Evolutionary conservation across 2,888 invertebrate genomes (phyloP).

Genomic region (Ochropacha duplaris): DNA sequence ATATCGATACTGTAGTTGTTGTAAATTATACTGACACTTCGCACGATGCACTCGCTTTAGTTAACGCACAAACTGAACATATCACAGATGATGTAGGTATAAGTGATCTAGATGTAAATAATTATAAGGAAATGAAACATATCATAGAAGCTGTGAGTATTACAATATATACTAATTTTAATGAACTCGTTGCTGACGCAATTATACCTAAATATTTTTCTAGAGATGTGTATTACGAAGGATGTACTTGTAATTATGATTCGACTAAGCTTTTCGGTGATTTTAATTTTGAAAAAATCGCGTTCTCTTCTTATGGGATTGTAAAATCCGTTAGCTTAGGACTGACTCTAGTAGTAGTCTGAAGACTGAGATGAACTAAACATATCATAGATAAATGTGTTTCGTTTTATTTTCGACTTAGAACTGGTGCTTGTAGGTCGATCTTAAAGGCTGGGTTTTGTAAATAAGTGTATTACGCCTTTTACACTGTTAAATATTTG

Average conservation of each 20-base stretch:
- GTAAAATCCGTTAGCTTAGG: slow-evolving; percentile 79
- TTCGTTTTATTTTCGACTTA: slow-evolving; percentile 79
- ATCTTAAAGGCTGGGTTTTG: slow-evolving; percentile 82
- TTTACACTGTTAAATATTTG: slow-evolving; percentile 68
- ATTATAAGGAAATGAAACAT: slow-evolving; percentile 74
- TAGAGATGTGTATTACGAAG: slow-evolving; percentile 79
- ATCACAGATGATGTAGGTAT: slow-evolving; percentile 58
- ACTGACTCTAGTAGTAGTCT: slow-evolving; percentile 80
- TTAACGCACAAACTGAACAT: slow-evolving; percentile 62
- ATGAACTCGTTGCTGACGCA: slow-evolving; percentile 77
- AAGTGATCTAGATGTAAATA: slow-evolving; percentile 70
- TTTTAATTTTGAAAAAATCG: slow-evolving; percentile 75
- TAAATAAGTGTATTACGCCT: slow-evolving; percentile 78
- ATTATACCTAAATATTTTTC: slow-evolving; percentile 82
- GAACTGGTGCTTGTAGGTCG: slow-evolving; percentile 83
- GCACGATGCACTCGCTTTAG: slow-evolving; percentile 78
- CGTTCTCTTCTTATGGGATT: slow-evolving; percentile 82
- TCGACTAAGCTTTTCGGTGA: slow-evolving; percentile 75
- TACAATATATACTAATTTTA: slow-evolving; percentile 80
- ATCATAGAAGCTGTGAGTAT: slow-evolving; percentile 82
- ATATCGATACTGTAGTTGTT: slow-evolving; percentile 57
- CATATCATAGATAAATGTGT: slow-evolving; percentile 79
- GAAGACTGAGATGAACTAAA: slow-evolving; percentile 81
- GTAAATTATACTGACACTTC: slow-evolving; percentile 47
- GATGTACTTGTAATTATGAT: slow-evolving; percentile 61